These are phyloP conservation scores for Trichosurus vulpecula DNA, from an alignment of 2,797 vertebrate species.

Conservation along the genomic window DNA sequence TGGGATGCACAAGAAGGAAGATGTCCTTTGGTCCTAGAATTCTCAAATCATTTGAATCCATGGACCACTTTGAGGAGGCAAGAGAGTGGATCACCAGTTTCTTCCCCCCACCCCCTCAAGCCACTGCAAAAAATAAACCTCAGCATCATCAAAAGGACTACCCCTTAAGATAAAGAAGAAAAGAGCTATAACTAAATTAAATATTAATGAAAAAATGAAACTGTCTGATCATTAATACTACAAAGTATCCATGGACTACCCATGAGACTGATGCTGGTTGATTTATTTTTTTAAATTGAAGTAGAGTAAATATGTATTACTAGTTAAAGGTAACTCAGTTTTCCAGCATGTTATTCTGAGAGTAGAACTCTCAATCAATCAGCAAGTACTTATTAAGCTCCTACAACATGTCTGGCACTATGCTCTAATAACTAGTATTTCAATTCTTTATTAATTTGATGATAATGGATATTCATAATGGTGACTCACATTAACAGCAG, in stretches of 20 bases:
- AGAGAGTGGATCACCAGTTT: constrained; percentile 9
- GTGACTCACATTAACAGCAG: not conserved
- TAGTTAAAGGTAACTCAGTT: not conserved
- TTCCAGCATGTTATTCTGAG: not conserved
- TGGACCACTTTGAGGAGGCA: not conserved
- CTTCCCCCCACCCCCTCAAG: not conserved
- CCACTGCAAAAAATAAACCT: not conserved
- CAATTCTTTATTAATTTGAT: not conserved
- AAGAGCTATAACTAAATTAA: constrained; percentile 32
- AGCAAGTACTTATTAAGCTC: not conserved
- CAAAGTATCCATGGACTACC: not conserved
- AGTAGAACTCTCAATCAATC: not conserved
- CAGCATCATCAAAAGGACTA: constrained; percentile 1
- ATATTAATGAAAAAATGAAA: constrained; percentile 10
- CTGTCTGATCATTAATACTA: not conserved
- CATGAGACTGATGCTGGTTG: not conserved
- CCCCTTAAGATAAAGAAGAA: not conserved
- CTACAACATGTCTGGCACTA: not conserved
- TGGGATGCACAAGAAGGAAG: not conserved
- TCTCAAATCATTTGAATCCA: constrained; percentile 29
- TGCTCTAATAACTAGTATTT: constrained; percentile 29
- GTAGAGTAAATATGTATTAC: constrained; percentile 35
- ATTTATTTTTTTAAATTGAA: not conserved
- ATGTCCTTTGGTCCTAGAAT: constrained; percentile 1
- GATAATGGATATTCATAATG: not conserved